Percentiles rank a stretch among this genome's conserved stretches.
Conservation (phyloP, 2,888 invertebrate genomes). For the Timandra comae region DNA sequence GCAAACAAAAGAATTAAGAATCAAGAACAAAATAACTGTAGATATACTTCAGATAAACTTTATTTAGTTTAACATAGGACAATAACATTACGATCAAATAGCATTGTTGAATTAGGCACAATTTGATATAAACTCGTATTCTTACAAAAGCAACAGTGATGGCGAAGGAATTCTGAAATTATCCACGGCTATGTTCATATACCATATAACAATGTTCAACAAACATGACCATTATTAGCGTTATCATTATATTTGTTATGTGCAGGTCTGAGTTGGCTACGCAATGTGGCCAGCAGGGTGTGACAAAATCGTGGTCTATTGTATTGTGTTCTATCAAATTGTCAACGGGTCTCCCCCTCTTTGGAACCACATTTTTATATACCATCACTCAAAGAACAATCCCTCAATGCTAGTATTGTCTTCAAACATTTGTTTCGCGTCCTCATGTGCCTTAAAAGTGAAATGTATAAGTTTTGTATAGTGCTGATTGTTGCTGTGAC, state of each 20-base stretch:
- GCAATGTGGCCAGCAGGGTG: constrained; percentile 63
- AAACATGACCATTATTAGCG: constrained; percentile 46
- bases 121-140: not conserved
- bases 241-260: constrained; percentile 53
- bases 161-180: constrained; percentile 33
- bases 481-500: constrained; percentile 14
- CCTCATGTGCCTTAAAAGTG: constrained; percentile 26
- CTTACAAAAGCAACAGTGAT: constrained; percentile 7
- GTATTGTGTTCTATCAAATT: constrained; percentile 61
- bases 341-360: constrained; percentile 56
- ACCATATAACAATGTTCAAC: constrained; percentile 53
- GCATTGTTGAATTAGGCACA: too few relatives aligned
- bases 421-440: constrained; percentile 11
- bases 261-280: constrained; percentile 64
- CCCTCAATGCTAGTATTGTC: constrained; percentile 13
- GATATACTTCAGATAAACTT: too few relatives aligned
- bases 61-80: too few relatives aligned
- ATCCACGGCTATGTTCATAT: constrained; percentile 38
- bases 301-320: constrained; percentile 63
- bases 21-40: too few relatives aligned
- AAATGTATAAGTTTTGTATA: constrained; percentile 10
- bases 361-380: constrained; percentile 52
- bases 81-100: too few relatives aligned
- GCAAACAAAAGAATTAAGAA: too few relatives aligned
- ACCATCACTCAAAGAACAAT: constrained; percentile 33